Conservation (phyloP, 2,113 vertebrate species). For the Carassius gibelio region DNA sequence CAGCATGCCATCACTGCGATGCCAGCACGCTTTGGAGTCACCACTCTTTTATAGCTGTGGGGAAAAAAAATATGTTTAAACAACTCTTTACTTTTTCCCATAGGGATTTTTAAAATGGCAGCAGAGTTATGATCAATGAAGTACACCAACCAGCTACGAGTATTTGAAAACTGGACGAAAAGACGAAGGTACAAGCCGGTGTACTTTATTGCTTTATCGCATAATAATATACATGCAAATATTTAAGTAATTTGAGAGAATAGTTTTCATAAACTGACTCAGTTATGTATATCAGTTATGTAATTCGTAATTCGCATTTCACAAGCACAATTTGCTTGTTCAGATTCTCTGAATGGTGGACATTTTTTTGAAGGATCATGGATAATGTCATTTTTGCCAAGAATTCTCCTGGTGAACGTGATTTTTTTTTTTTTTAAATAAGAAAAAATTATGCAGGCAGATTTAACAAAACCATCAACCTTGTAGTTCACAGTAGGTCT, state of each 20-base stretch:
- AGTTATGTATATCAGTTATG: no score
- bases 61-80: not conserved
- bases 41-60: conserved; percentile 87
- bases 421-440: not conserved
- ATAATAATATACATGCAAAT: no score
- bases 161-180: not conserved
- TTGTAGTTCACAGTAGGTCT: not conserved
- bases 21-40: conserved; percentile 83
- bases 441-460: not conserved
- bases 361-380: not conserved
- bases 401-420: not conserved
- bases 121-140: not conserved
- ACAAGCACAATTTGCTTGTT: not conserved
- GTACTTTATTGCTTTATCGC: no score
- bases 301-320: not conserved
- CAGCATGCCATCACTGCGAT: conserved; percentile 88
- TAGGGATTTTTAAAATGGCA: not conserved
- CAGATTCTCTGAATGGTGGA: no score
- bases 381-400: not conserved
- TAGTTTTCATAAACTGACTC: not conserved
- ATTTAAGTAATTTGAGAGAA: not conserved
- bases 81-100: not conserved
- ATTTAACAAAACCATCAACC: not conserved
- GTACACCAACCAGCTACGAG: not conserved
- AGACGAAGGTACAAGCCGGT: no score